phyloP scores from a whole-genome alignment of 1,140 invertebrate species.

The Camponotus vicinus region DNA sequence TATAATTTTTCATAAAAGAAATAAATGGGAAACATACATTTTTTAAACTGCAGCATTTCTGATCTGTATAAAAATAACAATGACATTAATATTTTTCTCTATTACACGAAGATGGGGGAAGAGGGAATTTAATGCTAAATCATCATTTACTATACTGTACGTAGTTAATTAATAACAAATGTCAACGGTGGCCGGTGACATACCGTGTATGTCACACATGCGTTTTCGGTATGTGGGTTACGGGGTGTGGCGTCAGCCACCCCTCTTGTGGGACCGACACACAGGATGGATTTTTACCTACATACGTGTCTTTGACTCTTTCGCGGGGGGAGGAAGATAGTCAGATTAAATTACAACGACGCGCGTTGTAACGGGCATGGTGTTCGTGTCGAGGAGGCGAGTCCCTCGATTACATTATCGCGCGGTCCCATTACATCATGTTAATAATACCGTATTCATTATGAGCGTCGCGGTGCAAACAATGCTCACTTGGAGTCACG shows the following conservation, averaged over 20 bases:
- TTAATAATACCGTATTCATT: slow-evolving; percentile 62
- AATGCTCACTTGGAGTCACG: slow-evolving; percentile 61
- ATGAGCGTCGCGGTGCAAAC: slow-evolving; percentile 34
- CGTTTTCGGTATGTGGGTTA: slow-evolving; percentile 69
- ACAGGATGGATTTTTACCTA: slow-evolving; percentile 63
- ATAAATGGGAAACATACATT: neutral
- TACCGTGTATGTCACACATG: slow-evolving; percentile 17
- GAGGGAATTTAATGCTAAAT: neutral
- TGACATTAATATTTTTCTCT: neutral
- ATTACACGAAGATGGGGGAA: too few relatives aligned
- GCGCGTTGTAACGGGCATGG: slow-evolving; percentile 42
- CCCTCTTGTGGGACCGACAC: slow-evolving; percentile 51
- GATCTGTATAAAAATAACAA: neutral
- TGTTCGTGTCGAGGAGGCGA: slow-evolving; percentile 47
- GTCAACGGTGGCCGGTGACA: slow-evolving; percentile 10
- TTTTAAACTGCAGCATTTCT: neutral
- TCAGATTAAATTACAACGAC: slow-evolving; percentile 67
- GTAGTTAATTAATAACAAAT: slow-evolving; percentile 43
- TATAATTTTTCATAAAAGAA: neutral
- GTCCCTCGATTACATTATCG: slow-evolving; percentile 62
- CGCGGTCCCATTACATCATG: slow-evolving; percentile 56
- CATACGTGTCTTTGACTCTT: slow-evolving; percentile 51
- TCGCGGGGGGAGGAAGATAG: neutral
- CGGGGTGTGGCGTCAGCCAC: slow-evolving; percentile 68
- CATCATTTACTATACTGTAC: neutral